Evolutionary conservation across 2,797 vertebrate species (phyloP).

Genomic region (Linurgus olivaceus): DNA sequence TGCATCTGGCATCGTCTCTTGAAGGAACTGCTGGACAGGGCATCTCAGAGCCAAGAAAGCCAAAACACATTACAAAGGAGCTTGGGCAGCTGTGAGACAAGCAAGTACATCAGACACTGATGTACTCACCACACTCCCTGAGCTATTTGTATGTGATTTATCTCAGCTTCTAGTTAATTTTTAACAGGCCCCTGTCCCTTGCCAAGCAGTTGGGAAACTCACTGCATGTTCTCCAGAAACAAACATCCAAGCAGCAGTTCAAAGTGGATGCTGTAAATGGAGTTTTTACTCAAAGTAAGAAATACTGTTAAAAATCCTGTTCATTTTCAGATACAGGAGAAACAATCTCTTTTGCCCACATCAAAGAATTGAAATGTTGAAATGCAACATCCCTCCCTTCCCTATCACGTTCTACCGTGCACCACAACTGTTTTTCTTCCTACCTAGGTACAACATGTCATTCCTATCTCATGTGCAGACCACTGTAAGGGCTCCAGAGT

Average conservation of each 20-base stretch:
- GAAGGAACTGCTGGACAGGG: background rate
- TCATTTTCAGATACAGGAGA: too few relatives aligned
- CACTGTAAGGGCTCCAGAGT: background rate
- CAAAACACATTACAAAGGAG: accelerated
- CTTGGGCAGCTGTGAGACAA: background rate
- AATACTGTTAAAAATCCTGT: background rate
- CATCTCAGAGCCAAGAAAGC: background rate
- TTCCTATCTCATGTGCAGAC: background rate
- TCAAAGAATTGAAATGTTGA: background rate
- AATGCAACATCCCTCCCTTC: background rate
- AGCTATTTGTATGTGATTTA: background rate
- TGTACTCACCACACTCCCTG: background rate
- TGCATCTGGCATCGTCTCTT: background rate
- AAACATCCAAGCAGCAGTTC: background rate
- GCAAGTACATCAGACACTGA: background rate
- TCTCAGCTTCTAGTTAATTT: background rate
- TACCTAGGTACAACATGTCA: background rate
- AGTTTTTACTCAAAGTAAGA: background rate
- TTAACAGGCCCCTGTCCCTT: background rate
- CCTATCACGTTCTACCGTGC: background rate
- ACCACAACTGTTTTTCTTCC: background rate
- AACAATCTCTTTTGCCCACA: background rate
- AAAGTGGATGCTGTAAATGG: background rate
- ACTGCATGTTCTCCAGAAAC: background rate
- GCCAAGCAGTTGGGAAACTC: background rate